phyloP scores from a whole-genome alignment of 2,113 vertebrate genomes.

The Tachysurus fulvidraco region DNA sequence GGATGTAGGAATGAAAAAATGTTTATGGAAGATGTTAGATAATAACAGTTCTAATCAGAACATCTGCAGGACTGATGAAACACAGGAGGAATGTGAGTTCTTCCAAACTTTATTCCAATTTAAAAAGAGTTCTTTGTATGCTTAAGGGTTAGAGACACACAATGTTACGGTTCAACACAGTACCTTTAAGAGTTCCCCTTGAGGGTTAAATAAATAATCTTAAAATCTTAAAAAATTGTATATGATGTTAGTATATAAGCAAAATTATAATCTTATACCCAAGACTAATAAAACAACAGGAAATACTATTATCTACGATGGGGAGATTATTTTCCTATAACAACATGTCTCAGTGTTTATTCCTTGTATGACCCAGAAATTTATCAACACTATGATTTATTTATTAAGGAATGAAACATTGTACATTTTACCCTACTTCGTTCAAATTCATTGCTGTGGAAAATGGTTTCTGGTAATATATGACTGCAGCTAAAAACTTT shows the following conservation, averaged over 20 bases:
- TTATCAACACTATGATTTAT: neutral
- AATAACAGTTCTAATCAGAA: conserved; percentile 39
- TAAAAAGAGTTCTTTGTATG: neutral
- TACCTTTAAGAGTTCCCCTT: neutral
- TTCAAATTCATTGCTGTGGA: neutral
- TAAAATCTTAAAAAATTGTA: neutral
- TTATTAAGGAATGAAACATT: neutral
- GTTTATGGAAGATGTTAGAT: conserved; percentile 40
- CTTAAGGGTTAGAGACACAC: neutral
- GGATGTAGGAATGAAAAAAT: conserved; percentile 18
- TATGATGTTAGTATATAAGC: neutral
- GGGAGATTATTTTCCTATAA: neutral
- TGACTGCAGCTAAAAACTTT: neutral
- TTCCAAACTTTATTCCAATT: conserved; percentile 8
- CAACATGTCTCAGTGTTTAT: neutral
- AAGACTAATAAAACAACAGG: conserved; percentile 6
- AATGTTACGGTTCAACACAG: neutral
- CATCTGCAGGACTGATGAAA: conserved; percentile 32
- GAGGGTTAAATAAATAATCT: neutral
- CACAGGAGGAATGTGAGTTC: conserved; percentile 4
- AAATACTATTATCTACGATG: neutral
- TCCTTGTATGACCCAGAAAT: neutral
- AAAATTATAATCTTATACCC: neutral
- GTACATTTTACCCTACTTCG: neutral
- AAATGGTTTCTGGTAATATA: neutral